Conservation (phyloP, 2,888 invertebrate species). For the Chymomyza procnemis region DNA sequence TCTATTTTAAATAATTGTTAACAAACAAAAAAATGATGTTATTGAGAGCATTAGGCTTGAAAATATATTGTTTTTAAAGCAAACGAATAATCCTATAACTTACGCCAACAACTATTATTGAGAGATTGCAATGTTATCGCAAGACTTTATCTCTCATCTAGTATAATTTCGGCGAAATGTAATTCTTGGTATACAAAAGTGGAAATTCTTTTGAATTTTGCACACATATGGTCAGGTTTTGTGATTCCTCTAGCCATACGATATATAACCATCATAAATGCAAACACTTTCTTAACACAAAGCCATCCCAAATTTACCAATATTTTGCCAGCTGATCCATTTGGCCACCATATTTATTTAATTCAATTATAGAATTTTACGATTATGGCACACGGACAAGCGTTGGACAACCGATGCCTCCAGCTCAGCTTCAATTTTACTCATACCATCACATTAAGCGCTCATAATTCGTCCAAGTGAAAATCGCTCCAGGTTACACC, state of each 20-base stretch:
- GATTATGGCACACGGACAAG: slow-evolving; percentile 75
- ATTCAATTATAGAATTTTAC: slow-evolving; percentile 77
- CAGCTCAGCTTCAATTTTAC: neutral
- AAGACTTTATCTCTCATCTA: too few relatives aligned
- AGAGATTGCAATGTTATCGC: too few relatives aligned
- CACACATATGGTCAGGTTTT: slow-evolving; percentile 10
- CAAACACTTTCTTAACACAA: slow-evolving; percentile 21
- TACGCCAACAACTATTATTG: too few relatives aligned
- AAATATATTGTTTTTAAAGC: too few relatives aligned
- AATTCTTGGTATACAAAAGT: too few relatives aligned
- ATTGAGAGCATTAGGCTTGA: too few relatives aligned
- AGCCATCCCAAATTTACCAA: slow-evolving; percentile 19
- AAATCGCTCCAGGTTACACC: slow-evolving; percentile 50
- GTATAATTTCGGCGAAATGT: too few relatives aligned
- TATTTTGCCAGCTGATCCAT: slow-evolving; percentile 71
- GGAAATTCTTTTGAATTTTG: slow-evolving; percentile 17
- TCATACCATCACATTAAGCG: neutral
- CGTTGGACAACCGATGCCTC: neutral
- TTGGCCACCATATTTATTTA: slow-evolving; percentile 71
- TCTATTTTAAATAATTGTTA: too few relatives aligned
- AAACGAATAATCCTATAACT: too few relatives aligned
- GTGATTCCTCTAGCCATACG: neutral
- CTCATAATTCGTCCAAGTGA: slow-evolving; percentile 70
- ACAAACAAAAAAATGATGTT: too few relatives aligned
- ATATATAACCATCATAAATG: slow-evolving; percentile 45